A percentile compares a stretch with the other conserved stretches of the same genome.
These are phyloP conservation scores for Theocolax elegans DNA, from an alignment of 1,140 invertebrate genomes.

Conservation along the genomic window DNA sequence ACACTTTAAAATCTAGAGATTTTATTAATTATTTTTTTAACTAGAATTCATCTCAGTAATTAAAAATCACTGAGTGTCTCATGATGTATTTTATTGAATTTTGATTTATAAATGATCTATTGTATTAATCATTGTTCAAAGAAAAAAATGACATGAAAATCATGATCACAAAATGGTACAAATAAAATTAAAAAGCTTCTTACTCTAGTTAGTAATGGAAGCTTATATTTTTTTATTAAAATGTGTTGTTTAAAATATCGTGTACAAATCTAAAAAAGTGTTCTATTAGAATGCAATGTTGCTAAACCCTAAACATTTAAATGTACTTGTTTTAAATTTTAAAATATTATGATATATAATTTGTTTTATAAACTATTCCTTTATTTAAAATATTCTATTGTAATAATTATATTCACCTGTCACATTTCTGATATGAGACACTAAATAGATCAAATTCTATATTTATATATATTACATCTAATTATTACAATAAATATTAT, in stretches of 20 bases:
- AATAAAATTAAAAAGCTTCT: conserved; percentile 31
- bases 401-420: conserved; percentile 1
- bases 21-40: too few species aligned
- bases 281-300: conserved; percentile 14
- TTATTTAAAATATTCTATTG: conserved; percentile 6
- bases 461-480: not conserved
- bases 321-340: conserved; percentile 21
- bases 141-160: conserved; percentile 15
- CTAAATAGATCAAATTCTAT: conserved; percentile 8
- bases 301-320: not conserved
- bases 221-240: conserved; percentile 40
- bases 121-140: conserved; percentile 26
- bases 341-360: not conserved
- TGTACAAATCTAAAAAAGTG: conserved; percentile 23
- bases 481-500: not conserved
- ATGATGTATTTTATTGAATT: conserved; percentile 6
- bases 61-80: conserved; percentile 26
- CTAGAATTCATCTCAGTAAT: conserved; percentile 8
- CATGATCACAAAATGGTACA: conserved; percentile 30
- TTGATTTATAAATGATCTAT: conserved; percentile 25
- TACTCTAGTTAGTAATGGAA: not conserved
- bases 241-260: conserved; percentile 32
- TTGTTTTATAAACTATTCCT: not conserved
- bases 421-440: conserved; percentile 19
- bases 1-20: conserved; percentile 12